Percentiles rank a stretch among this genome's conserved stretches.
These are phyloP conservation scores for Pediacus dermestoides DNA, from an alignment of 2,888 invertebrate genomes.

Conservation along the genomic window DNA sequence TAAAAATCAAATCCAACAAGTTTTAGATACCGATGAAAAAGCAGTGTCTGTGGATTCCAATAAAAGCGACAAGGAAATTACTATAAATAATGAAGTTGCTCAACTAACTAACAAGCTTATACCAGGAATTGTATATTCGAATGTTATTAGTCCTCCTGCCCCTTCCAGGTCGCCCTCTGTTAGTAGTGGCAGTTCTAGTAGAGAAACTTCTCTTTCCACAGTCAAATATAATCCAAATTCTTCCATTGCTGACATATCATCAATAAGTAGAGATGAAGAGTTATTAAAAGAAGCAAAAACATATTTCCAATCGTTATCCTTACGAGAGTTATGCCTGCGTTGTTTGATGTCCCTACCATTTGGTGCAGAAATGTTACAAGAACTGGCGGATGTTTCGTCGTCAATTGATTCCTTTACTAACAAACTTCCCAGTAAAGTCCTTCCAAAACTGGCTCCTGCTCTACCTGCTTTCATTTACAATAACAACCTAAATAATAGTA, in stretches of 20 bases:
- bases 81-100: neutral
- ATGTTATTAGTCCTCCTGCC: constrained; percentile 30
- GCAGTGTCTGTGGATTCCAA: too few species aligned
- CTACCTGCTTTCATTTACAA: constrained; percentile 23
- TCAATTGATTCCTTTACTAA: constrained; percentile 39
- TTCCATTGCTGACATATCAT: constrained; percentile 59
- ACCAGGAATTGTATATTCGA: constrained; percentile 17
- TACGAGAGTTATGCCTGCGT: constrained; percentile 64
- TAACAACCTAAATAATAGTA: constrained; percentile 17
- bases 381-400: constrained; percentile 62
- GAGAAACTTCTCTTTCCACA: constrained; percentile 61
- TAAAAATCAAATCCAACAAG: too few species aligned
- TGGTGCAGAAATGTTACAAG: constrained; percentile 66
- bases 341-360: constrained; percentile 65
- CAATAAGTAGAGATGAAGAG: constrained; percentile 54
- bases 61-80: too few species aligned
- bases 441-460: constrained; percentile 24
- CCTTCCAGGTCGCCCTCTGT: constrained; percentile 35
- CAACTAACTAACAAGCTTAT: neutral
- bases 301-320: constrained; percentile 35
- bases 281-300: constrained; percentile 17
- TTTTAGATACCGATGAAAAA: too few species aligned
- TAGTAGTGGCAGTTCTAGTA: constrained; percentile 53
- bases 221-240: constrained; percentile 64
- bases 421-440: constrained; percentile 23